Evolutionary conservation across 2,113 vertebrate genomes (phyloP).

Genomic region (Syrmaticus mikado): DNA sequence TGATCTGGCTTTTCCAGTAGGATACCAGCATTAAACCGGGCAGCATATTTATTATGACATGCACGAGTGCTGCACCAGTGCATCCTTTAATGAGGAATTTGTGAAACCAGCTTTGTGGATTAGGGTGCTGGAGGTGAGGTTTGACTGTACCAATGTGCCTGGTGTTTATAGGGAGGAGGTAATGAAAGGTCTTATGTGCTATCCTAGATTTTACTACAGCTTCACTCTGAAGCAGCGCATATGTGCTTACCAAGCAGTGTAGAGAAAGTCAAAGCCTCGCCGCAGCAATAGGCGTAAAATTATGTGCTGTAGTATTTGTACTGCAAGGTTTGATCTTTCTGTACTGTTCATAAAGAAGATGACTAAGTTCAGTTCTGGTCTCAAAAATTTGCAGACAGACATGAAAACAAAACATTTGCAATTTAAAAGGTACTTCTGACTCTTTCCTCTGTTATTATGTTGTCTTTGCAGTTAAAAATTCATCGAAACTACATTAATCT

Average conservation of each 20-base stretch:
- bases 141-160: neutral
- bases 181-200: neutral
- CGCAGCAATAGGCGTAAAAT: neutral
- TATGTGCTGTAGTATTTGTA: neutral
- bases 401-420: neutral
- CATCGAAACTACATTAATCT: neutral
- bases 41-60: constrained; percentile 41
- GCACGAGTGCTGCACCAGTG: neutral
- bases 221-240: neutral
- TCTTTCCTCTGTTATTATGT: neutral
- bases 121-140: constrained; percentile 18
- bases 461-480: neutral
- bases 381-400: neutral
- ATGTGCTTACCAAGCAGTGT: neutral
- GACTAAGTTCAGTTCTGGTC: neutral
- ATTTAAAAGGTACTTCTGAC: neutral
- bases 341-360: neutral
- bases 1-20: constrained; percentile 73
- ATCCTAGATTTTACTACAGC: neutral
- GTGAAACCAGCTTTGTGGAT: constrained; percentile 44
- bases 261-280: neutral
- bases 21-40: constrained; percentile 66
- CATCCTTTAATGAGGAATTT: constrained; percentile 58
- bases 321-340: neutral
- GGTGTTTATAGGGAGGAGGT: neutral